Base-by-base conservation (phyloP, 1,140 invertebrate species). In the Limonius californicus region DNA sequence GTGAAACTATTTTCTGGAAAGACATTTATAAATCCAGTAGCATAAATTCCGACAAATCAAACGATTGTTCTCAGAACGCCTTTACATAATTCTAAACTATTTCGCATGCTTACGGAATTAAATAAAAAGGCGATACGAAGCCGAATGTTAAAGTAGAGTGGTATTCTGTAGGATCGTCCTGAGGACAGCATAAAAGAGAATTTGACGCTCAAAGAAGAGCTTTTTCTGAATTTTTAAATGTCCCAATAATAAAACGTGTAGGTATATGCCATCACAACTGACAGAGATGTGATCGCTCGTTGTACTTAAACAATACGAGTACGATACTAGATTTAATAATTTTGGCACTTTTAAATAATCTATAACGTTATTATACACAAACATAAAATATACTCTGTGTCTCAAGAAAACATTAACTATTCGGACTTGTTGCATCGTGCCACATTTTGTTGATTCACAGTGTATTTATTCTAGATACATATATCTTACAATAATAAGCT, bases 331-430 rank as follows among this genome's bases (percentile, higher is more conserved):
- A 50, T 50, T 18, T 50, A 21, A 19, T 50, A 19, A 50, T 11
- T 50, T 50, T 50, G 45, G 45, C 45, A 50, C 45, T 50, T 50
- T 50, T 19, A 50, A 50, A 50, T 50, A 50, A 50, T 50, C 16
- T 50, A 19, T 50, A 45, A 45, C 42, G 42, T 15, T 50, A 50
- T 19, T 50, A 19, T 50, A 50, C 45, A 50, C 2, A 50, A 50
- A 16, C 45, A 19, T 21, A 50, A 50, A n/a, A 19, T n/a, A 45
- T 45, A 45, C 42, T 15, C n/a, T n/a, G 42, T 45, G 42, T 45
- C 14, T 45, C 42, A 45, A 45, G 42, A 18, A 45, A 18, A 45
- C 16, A 45, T 45, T 15, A 45, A 45, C n/a, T 45, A 45, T 50
- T 12, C n/a, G 35, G n/a, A 39, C 35, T 39, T 12, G n/a, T 39